Evolutionary conservation across 2,888 invertebrate species (phyloP).

Genomic region (Coleophora flavipennella): DNA sequence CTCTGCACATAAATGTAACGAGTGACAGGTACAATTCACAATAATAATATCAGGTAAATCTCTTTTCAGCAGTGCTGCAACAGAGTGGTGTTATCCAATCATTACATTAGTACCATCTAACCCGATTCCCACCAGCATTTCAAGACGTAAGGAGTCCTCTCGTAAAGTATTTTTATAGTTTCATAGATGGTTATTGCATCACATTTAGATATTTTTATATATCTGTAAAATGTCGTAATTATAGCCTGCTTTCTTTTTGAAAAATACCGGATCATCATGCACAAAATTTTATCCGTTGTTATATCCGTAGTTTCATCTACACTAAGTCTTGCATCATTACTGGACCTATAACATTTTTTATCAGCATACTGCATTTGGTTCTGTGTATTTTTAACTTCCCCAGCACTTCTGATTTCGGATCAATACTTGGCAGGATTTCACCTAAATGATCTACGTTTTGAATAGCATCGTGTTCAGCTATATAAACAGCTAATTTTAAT

Average conservation of each 20-base stretch:
- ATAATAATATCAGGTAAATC: conserved; percentile 9
- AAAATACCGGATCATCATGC: conserved; percentile 4
- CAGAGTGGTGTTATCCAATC: conserved; percentile 13
- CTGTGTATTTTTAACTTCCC: conserved; percentile 17
- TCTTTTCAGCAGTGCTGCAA: conserved; percentile 12
- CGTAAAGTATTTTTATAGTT: conserved; percentile 1
- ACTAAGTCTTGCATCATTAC: conserved; percentile 23
- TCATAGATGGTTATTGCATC: conserved; percentile 6
- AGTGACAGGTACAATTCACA: conserved; percentile 9
- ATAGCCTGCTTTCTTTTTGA: conserved; percentile 4
- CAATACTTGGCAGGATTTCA: conserved; percentile 11
- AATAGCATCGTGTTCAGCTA: conserved; percentile 12
- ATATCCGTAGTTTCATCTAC: conserved; percentile 24
- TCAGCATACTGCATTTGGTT: conserved; percentile 23
- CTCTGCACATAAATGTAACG: conserved; percentile 13
- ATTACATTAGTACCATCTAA: conserved; percentile 12
- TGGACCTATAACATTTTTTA: conserved; percentile 27
- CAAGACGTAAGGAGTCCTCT: conserved; percentile 6
- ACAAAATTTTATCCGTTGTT: conserved; percentile 9
- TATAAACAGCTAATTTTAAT: conserved; percentile 16
- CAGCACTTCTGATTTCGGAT: conserved; percentile 16
- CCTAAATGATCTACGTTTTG: conserved; percentile 15
- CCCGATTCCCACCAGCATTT: conserved; percentile 10
- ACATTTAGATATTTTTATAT: conserved; percentile 5
- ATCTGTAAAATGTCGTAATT: conserved; percentile 4